Conservation (phyloP, 2,113 vertebrate species). For the Vulpes ferrilata region DNA sequence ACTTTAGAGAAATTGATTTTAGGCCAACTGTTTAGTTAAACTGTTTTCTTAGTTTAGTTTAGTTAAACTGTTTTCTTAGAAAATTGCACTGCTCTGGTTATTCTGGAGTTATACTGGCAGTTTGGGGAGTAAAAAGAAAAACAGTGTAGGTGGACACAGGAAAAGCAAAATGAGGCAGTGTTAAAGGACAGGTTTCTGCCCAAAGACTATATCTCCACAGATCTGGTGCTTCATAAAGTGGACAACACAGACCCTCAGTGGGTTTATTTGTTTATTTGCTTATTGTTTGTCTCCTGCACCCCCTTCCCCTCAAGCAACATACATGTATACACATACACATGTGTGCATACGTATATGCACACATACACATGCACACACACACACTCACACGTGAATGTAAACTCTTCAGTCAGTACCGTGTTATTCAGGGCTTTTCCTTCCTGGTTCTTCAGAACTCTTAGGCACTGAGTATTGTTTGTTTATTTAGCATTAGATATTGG, state of each 20-base stretch:
- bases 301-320: not conserved
- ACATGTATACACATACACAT: not conserved
- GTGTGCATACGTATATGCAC: accelerated
- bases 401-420: not conserved
- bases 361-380: not conserved
- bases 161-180: not conserved
- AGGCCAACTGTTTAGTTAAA: not conserved
- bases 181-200: not conserved
- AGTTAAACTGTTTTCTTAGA: not conserved
- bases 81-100: not conserved
- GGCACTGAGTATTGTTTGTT: not conserved
- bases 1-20: not conserved
- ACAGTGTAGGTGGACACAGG: not conserved
- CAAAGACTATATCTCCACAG: not conserved
- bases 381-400: not conserved
- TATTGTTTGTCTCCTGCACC: not conserved
- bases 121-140: not conserved
- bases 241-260: too few species aligned
- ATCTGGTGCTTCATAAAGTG: not conserved
- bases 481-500: not conserved
- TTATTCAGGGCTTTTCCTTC: not conserved
- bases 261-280: not conserved
- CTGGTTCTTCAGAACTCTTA: not conserved
- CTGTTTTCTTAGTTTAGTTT: not conserved
- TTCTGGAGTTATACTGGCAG: not conserved